Evolutionary conservation across 1,140 invertebrate species (phyloP).

Genomic region (Drosophila equinoxialis): DNA sequence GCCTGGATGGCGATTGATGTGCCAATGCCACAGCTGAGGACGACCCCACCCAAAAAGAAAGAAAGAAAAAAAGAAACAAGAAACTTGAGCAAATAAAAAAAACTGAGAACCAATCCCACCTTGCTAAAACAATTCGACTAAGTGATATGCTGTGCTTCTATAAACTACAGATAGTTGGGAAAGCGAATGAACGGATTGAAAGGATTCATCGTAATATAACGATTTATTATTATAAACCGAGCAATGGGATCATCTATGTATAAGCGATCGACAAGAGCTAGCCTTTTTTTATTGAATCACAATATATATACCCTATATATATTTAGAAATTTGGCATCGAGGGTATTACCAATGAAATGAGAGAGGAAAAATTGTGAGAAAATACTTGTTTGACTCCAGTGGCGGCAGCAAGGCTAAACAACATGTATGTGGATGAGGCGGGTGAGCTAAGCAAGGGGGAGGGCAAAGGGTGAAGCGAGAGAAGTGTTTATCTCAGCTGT

Average conservation of each 20-base stretch:
- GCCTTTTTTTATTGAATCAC: neutral
- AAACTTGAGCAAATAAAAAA: slow-evolving; percentile 9
- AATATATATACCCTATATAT: neutral
- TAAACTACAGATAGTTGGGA: too few species aligned
- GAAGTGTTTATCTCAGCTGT: slow-evolving; percentile 15
- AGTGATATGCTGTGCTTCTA: too few species aligned
- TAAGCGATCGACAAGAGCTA: too few species aligned
- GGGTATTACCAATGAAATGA: neutral
- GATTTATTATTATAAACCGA: too few species aligned
- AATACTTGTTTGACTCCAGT: neutral
- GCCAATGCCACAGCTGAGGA: slow-evolving; percentile 29
- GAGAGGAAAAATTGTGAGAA: slow-evolving; percentile 2
- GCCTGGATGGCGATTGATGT: slow-evolving; percentile 37
- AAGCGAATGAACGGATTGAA: too few species aligned
- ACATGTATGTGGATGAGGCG: neutral
- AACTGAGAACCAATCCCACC: neutral
- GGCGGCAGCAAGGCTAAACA: neutral
- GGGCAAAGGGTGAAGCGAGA: neutral
- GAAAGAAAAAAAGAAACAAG: neutral
- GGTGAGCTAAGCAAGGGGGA: neutral
- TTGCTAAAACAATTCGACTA: too few species aligned
- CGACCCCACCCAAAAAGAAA: neutral
- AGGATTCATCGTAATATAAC: too few species aligned
- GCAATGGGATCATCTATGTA: too few species aligned
- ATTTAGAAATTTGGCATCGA: neutral